Base-by-base conservation (phyloP, 2,888 invertebrate species). In the Gari tellinella region DNA sequence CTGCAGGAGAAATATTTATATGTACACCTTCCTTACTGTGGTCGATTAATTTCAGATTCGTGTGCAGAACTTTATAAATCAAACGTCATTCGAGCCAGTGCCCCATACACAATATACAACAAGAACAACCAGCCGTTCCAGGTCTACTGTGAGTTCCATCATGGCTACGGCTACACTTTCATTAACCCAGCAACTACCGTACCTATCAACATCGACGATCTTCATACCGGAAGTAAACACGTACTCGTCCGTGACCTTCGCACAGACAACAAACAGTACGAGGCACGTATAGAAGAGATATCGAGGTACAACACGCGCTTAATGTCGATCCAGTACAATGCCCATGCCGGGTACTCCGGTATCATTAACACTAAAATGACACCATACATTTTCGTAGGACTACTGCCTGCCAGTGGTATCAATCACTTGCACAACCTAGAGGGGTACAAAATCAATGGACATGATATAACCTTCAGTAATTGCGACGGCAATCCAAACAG, bases 401-500 rank as follows among this genome's bases (percentile, higher is more conserved):
- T 72, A 21, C 25, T 72, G 3, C 72, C 72, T 2, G 17, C 26
- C 12, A 31, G 61, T 31, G 40, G 46, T 21, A 57, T 37, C 3
- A 41, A 49, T 10, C 23, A 25, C 19, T 15, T 1, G 3, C 61
- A 66, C 17, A 56, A 49, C 19, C 45, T 17, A 0, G 56, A 72
- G 15, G 72, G 72, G 10, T 72, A 72, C 25, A 56, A 49, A 19
- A 48, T 56, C 19, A 66, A 70, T 19, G 67, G 63, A n/a, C 41
- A 48, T 0, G 67, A 76, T 46, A 48, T 49, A 26, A 56, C 55
- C 10, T 76, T 70, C 52, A 21, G 12, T 1, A 76, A 76, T 46
- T 76, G 75, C 60, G 75, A 76, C 46, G 70, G 67, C 12, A 72
- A 67, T 40, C 40, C 55, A 3, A 55, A 55, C 41, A 55, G 41